Conservation (phyloP, 2,888 invertebrate species). For the Stictocephala bisonia region DNA sequence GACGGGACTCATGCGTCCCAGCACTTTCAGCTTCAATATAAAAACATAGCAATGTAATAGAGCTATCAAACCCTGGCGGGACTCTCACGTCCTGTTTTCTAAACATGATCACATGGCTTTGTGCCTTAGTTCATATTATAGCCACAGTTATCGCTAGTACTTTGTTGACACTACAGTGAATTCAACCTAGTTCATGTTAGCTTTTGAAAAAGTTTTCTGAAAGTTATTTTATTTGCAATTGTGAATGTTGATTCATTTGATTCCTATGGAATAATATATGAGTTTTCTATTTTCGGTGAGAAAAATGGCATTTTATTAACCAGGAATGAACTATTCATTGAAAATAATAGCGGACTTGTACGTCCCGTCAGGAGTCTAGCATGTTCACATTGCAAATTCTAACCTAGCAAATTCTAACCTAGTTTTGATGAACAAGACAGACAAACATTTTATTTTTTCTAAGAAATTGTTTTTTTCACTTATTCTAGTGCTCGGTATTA, state of each 20-base stretch:
- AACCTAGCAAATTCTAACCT: neutral
- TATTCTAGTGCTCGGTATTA: neutral
- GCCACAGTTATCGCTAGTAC: neutral
- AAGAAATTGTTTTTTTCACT: neutral
- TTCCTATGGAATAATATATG: neutral
- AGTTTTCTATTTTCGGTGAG: constrained; percentile 7
- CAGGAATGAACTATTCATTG: too few species aligned
- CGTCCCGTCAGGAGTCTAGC: neutral
- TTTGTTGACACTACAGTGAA: neutral
- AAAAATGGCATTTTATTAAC: neutral
- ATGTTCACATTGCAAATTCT: neutral
- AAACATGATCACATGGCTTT: neutral
- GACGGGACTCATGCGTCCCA: neutral
- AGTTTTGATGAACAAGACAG: constrained; percentile 3
- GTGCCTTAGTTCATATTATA: constrained; percentile 2
- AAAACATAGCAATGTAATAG: neutral
- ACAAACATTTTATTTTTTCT: neutral
- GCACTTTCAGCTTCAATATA: constrained; percentile 10
- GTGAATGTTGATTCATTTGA: neutral
- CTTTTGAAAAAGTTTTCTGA: constrained; percentile 4
- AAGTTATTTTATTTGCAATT: neutral
- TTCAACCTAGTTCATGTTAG: neutral
- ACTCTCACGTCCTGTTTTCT: neutral
- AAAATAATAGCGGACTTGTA: constrained; percentile 4
- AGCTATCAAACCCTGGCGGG: neutral